Conservation (phyloP, 2,888 invertebrate species). For the Drosophila pseudotakahashii region DNA sequence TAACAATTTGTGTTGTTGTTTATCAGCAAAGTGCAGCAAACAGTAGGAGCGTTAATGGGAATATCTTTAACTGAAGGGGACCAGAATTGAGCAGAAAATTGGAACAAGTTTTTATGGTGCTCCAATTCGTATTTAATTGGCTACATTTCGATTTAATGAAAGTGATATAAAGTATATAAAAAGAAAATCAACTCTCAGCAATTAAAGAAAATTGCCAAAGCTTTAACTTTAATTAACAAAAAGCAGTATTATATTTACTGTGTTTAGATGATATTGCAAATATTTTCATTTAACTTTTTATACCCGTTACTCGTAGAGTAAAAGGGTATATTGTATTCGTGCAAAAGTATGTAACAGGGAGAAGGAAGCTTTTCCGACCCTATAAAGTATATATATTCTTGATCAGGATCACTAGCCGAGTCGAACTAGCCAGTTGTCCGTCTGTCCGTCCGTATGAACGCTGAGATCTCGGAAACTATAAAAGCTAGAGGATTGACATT, state of each 20-base stretch:
- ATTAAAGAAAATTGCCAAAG: not conserved
- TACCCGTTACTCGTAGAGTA: too few species aligned
- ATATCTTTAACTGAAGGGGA: constrained; percentile 10
- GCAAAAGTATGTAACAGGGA: too few species aligned
- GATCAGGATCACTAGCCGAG: too few species aligned
- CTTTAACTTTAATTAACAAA: not conserved
- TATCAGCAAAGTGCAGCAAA: constrained; percentile 46
- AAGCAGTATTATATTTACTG: not conserved
- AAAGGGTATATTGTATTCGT: too few species aligned
- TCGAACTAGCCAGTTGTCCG: too few species aligned
- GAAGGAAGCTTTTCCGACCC: too few species aligned
- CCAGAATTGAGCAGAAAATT: not conserved
- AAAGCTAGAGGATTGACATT: too few species aligned
- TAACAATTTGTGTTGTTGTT: constrained; percentile 71
- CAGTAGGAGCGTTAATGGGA: constrained; percentile 10
- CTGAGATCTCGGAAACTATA: too few species aligned
- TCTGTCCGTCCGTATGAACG: too few species aligned
- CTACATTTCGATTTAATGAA: not conserved
- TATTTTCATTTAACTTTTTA: too few species aligned
- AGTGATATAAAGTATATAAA: not conserved
- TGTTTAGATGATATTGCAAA: too few species aligned
- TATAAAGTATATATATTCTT: too few species aligned
- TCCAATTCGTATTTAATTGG: not conserved
- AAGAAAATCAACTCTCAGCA: not conserved
- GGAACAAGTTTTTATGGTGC: not conserved